These are phyloP conservation scores for Vireo griseus DNA, from an alignment of 2,797 vertebrate genomes.

Conservation along the genomic window DNA sequence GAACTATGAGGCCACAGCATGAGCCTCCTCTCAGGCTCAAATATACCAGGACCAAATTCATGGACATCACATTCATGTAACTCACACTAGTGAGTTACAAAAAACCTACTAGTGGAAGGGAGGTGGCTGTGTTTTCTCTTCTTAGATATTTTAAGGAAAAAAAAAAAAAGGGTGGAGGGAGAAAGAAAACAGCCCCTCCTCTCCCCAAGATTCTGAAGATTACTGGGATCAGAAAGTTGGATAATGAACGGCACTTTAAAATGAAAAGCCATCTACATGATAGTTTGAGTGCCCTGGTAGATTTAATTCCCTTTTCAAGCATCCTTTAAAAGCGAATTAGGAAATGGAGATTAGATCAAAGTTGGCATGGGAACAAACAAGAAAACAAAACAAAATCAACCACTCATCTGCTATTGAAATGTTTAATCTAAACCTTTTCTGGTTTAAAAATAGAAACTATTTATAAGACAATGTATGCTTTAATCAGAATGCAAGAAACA, in stretches of 20 bases:
- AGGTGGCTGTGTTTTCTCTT: not conserved
- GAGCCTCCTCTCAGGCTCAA: not conserved
- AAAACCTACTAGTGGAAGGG: not conserved
- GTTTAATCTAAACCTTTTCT: not conserved
- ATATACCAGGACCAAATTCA: not conserved
- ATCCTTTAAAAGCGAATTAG: slow-evolving; percentile 4
- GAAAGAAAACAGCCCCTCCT: not conserved
- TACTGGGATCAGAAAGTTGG: not conserved
- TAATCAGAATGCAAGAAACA: slow-evolving; percentile 23
- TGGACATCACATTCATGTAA: not conserved
- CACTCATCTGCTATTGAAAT: not conserved
- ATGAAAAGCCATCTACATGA: not conserved
- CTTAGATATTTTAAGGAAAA: not conserved
- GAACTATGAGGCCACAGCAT: not conserved
- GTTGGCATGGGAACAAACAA: slow-evolving; percentile 35
- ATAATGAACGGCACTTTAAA: not conserved
- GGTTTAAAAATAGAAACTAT: slow-evolving; percentile 34
- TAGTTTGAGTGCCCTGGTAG: not conserved
- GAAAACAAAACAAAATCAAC: slow-evolving; percentile 23
- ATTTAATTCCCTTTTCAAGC: slow-evolving; percentile 15
- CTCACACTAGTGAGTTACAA: not conserved
- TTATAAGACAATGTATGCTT: not conserved
- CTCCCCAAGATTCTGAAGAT: not conserved
- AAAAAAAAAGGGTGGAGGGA: accelerated
- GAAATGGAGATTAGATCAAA: slow-evolving; percentile 10